Percentiles rank a stretch among this genome's conserved stretches.
Evolutionary conservation across 2,113 vertebrate species (phyloP).

Genomic region (Tyto alba): DNA sequence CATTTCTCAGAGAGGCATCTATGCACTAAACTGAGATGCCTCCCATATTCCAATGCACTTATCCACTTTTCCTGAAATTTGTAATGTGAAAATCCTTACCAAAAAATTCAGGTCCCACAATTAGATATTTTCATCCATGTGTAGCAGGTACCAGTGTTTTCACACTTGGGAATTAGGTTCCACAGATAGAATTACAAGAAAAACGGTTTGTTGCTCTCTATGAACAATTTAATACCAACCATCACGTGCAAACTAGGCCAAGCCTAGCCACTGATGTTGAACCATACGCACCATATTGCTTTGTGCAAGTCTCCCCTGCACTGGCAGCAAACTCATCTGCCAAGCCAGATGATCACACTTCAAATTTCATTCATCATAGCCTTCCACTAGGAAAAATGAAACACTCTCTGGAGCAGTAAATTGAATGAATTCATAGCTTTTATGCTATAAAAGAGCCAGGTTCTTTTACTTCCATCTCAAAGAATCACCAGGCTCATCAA

Average conservation of each 20-base stretch:
- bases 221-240: not conserved
- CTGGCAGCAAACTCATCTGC: not conserved
- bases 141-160: not conserved
- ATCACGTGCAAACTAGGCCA: not conserved
- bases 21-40: not conserved
- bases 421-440: not conserved
- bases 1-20: not conserved
- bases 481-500: not conserved
- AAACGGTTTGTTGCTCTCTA: not conserved
- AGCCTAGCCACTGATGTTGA: not conserved
- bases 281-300: not conserved
- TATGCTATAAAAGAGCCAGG: not conserved
- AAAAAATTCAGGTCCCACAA: not conserved
- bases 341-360: not conserved
- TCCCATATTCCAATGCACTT: not conserved
- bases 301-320: not conserved
- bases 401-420: conserved; percentile 2
- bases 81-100: not conserved
- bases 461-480: not conserved
- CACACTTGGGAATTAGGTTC: not conserved
- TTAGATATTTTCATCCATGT: not conserved
- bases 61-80: not conserved
- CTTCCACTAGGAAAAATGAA: not conserved
- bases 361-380: not conserved
- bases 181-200: not conserved